Conservation (phyloP, 2,113 vertebrate species). For the Donacobius atricapilla region DNA sequence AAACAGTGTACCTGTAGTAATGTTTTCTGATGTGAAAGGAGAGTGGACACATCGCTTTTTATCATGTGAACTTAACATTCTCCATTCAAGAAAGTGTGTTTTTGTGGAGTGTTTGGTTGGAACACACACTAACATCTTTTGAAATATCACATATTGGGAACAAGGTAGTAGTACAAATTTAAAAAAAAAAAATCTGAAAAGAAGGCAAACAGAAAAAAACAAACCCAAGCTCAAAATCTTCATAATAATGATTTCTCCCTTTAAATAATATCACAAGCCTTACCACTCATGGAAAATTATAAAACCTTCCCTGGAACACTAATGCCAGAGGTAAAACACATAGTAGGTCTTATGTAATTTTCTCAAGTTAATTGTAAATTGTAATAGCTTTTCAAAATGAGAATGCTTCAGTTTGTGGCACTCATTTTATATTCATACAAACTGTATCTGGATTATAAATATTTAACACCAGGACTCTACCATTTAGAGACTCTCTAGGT, state of each 20-base stretch:
- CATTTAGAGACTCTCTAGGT: not conserved
- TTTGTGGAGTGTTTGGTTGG: not conserved
- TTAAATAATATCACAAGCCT: not conserved
- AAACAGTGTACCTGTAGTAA: not conserved
- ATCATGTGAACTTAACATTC: not conserved
- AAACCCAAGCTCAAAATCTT: not conserved
- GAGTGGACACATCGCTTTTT: not conserved
- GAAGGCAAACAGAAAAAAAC: not conserved
- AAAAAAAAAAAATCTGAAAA: not conserved
- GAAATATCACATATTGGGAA: not conserved
- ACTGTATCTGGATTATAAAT: slow-evolving; percentile 8
- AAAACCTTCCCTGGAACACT: not conserved
- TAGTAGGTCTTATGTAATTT: not conserved
- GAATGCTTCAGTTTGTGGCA: not conserved
- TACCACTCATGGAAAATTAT: not conserved
- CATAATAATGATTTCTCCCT: not conserved
- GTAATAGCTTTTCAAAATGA: not conserved
- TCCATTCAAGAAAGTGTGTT: not conserved
- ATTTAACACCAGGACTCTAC: not conserved
- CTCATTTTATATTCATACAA: not conserved
- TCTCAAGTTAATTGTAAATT: not conserved
- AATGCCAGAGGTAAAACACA: not conserved
- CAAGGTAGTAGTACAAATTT: not conserved
- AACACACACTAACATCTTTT: not conserved
- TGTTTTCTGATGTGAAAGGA: not conserved